Evolutionary conservation across 2,888 invertebrate genomes (phyloP), one percentile per base, ranked within the genome.

Genomic region (Vesta saturnalis): DNA sequence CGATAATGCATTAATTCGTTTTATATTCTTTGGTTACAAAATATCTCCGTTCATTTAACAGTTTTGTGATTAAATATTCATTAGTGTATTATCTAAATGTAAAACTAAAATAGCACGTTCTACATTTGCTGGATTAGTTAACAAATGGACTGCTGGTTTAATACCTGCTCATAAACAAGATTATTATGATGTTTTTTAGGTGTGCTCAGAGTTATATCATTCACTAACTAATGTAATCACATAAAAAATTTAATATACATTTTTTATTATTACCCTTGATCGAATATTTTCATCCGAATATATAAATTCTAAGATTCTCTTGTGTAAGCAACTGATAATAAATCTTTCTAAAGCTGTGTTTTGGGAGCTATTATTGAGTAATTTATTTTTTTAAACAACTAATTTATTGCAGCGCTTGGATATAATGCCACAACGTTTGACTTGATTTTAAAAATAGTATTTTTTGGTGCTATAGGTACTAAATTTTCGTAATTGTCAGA

Each of bases 281-380:
- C 19, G 19, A 49, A 49, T 49, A 49, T 49, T 49, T 49, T 49
- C 49, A 19, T 52, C 12, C 18, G n/a, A 52, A 21, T 12, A 19
- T 52, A 52, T 52, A 52, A 52, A 52, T 52, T 52, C 18, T 52
- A 52, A 52, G 52, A 19, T 52, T 19, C 49, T 49, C 18, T 52
- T 52, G 52, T 52, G 19, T 52, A 52, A 52, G 52, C 52, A 52
- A 52, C 19, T 52, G 52, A n/a, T 52, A 52, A 52, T 52, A 52
- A 52, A 52, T 52, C 52, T 52, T 52, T 52, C 52, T 52, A 19
- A 52, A 52, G 52, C 52, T 19, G 52, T 52, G 52, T 52, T 52
- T 52, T 18, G 52, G 52, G 52, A 52, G 52, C 52, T 52, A 52
- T 52, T 52, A 19, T 52, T 19, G 52, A 52, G 52, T 52, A 52